Evolutionary conservation across 2,113 vertebrate genomes (phyloP), one percentile per base, ranked within the genome.

Genomic region (Oreochromis niloticus): DNA sequence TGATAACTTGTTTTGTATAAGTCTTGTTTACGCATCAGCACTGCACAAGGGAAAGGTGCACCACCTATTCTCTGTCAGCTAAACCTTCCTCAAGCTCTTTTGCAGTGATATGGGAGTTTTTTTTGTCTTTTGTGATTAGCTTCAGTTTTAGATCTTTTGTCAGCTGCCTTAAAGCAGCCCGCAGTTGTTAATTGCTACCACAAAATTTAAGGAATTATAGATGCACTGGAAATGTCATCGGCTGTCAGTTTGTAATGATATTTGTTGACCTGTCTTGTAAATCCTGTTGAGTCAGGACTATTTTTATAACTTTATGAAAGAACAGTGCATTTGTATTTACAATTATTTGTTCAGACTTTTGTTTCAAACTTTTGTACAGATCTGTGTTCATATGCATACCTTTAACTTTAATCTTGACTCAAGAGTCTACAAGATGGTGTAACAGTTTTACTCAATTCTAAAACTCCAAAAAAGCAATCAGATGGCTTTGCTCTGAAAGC

Each of bases 401-500:
- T 32, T 24, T 59, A 19, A 48, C 34, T 24, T 39, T 6, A 27
- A 73, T 7, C 41, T 24, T 39, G 16, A 19, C 48, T 78, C 34
- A 43, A 41, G 46, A 61, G 30, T 16, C 41, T 81, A 34, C 14
- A 46, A 19, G 24, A 14, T 22, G 5, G 6, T 46, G 12, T 39
- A 16, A 46, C 24, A 4, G 41, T 54, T 86, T 87, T 55, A 73
- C 22, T 80, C 19, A 75, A 80, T n/a, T 55, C 78, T 43, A 27
- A 27, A 66, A 22, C 22, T 84, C 39, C 2, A 41, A 43, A 41
- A 83, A 85, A 73, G 5, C 8, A 80, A 82, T 83, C 22, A 11
- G 17, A 83, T 66, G 80, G 11, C 12, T 78, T 46, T 63, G 36
- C 6, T 16, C 16, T 89, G 36, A 86, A 79, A 80, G 24, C 84